These are phyloP conservation scores for Eulacestoma nigropectus DNA, from an alignment of 2,113 vertebrate species.

Conservation along the genomic window DNA sequence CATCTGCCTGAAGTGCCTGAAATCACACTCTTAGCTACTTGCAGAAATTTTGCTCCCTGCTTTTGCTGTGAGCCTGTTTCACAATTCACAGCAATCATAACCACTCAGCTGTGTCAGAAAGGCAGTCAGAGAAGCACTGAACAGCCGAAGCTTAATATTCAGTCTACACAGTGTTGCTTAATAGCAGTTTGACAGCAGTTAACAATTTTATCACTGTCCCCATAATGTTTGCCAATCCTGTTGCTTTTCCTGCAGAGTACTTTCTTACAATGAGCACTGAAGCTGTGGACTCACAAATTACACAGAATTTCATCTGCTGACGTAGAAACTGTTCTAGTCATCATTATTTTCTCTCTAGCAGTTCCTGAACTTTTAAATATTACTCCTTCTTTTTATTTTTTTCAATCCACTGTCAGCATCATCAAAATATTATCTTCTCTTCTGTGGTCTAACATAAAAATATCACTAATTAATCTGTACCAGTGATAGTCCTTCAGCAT, in stretches of 20 bases:
- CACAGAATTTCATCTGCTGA: neutral
- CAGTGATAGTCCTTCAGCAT: neutral
- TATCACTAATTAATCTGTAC: neutral
- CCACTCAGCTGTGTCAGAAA: neutral
- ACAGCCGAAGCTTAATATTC: neutral
- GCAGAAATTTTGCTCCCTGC: neutral
- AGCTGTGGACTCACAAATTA: neutral
- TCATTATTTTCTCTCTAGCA: neutral
- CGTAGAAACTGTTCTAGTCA: neutral
- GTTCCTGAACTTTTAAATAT: neutral
- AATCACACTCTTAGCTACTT: neutral
- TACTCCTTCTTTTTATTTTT: neutral
- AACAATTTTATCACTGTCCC: neutral
- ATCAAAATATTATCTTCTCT: neutral
- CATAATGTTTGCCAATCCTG: neutral
- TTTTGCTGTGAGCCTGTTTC: neutral
- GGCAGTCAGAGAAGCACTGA: neutral
- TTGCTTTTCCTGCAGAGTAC: neutral
- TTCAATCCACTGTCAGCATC: neutral
- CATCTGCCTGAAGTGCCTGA: neutral
- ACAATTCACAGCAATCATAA: neutral
- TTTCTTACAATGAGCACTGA: neutral
- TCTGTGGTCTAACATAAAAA: neutral
- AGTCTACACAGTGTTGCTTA: neutral
- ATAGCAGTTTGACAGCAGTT: neutral